Evolutionary conservation across 2,113 vertebrate genomes (phyloP), one percentile per base, ranked within the genome.

Genomic region (Saguinus midas): DNA sequence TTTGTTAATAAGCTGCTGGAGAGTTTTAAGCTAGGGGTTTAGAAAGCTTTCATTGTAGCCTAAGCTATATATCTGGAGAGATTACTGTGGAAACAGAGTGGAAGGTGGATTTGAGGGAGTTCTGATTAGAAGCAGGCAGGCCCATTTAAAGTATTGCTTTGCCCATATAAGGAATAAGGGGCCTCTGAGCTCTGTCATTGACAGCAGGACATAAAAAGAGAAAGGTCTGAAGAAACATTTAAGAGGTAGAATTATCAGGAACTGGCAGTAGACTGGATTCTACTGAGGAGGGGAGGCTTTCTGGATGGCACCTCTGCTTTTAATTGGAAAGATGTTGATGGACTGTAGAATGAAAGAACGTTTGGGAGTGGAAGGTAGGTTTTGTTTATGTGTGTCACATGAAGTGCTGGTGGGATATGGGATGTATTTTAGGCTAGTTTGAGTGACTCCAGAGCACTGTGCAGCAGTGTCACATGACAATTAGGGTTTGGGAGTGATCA

Each of bases 321-420:
- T 21, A 5, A 3, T 16, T 29, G 68, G 16, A 0, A 40, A 43
- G 23, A 18, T 9, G 32, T 1, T 27, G 45, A 55, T 16, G n/a
- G 21, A 1, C 21, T 68, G 23, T 37, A 25, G 29, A 27, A 3
- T 10, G 9, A 27, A 37, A 8, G 40, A 13, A 1, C 3, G 0
- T 12, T 20, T 35, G 8, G 23, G 3, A 6, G 18, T 16, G 35
- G 57, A 61, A 61, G 35, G 1, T 0, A 4, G 21, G 43, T 11
- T 27, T 21, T 32, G 1, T 27, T 70, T 57, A 1, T 8, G 1
- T 16, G 25, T n/a, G 57, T 20, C 4, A 0, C 21, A 6, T 7
- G 20, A 57, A 37, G 3, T 48, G 73, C 80, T 52, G 43, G 2
- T 57, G 12, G 6, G 45, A 10, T 27, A 0, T 3, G 48, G 52